A percentile compares a stretch with the other conserved stretches of the same genome.
Evolutionary conservation across 2,113 vertebrate genomes (phyloP).

Genomic region (Danionella cerebrum): DNA sequence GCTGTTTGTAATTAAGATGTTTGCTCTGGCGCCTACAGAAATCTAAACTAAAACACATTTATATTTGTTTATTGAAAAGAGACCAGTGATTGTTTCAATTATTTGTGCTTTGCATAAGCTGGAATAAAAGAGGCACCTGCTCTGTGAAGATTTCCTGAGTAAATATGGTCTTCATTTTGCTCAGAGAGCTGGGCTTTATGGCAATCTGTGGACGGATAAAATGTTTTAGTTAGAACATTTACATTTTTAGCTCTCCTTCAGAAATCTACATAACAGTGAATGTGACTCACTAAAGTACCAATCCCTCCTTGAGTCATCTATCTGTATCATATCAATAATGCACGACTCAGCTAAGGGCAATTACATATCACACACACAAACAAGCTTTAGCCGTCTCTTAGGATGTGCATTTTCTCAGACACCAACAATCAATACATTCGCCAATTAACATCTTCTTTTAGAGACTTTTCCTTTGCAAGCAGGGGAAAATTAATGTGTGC

Average conservation of each 20-base stretch:
- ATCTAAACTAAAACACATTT: background rate
- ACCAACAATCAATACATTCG: constrained; percentile 2
- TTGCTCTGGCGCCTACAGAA: background rate
- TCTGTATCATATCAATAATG: constrained; percentile 7
- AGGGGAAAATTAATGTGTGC: background rate
- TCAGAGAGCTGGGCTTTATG: constrained; percentile 94
- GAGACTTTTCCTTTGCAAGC: background rate
- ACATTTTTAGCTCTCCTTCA: too few relatives aligned
- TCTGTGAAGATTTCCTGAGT: constrained; percentile 99
- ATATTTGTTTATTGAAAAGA: background rate
- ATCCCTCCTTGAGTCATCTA: background rate
- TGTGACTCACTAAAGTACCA: constrained; percentile 4
- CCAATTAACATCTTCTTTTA: background rate
- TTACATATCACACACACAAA: constrained; percentile 4
- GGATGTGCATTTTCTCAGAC: constrained; percentile 4
- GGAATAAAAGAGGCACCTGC: constrained; percentile 66
- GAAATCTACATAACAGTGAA: too few relatives aligned
- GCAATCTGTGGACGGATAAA: constrained; percentile 75
- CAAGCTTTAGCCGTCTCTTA: background rate
- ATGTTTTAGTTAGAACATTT: background rate
- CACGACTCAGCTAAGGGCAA: background rate
- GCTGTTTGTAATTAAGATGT: constrained; percentile 7
- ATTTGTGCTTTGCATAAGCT: background rate
- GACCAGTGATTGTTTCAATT: background rate
- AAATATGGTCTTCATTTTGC: constrained; percentile 99